Evolutionary conservation across 2,113 vertebrate genomes (phyloP).

Genomic region (Pitta sordida): DNA sequence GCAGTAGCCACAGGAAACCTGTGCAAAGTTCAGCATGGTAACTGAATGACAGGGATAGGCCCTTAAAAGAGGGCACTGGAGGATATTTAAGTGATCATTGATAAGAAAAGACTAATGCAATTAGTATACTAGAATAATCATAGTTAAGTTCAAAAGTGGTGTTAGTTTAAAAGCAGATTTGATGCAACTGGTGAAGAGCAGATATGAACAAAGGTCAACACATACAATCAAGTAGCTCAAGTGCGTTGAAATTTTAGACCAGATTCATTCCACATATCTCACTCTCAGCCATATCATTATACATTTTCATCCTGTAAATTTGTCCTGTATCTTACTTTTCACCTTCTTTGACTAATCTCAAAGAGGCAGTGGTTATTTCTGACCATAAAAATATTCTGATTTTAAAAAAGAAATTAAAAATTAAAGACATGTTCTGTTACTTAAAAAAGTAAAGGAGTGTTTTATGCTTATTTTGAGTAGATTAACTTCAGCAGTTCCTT

Average conservation of each 20-base stretch:
- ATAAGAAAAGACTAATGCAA: background rate
- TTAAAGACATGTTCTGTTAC: background rate
- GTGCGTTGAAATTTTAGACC: background rate
- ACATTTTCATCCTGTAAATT: background rate
- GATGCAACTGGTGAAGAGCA: background rate
- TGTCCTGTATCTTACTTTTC: background rate
- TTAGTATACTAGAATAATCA: background rate
- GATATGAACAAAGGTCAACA: background rate
- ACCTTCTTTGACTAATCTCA: background rate
- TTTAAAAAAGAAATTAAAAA: background rate
- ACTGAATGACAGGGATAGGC: background rate
- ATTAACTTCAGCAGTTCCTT: background rate
- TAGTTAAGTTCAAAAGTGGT: background rate
- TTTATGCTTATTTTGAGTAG: background rate
- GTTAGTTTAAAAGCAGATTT: background rate
- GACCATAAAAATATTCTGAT: background rate
- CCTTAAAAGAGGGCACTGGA: background rate
- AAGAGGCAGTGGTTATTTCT: background rate
- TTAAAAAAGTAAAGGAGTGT: background rate
- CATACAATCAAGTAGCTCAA: background rate
- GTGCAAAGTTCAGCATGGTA: rapidly evolving
- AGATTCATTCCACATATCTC: background rate
- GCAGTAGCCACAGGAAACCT: background rate
- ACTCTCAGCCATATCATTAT: background rate
- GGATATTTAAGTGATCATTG: background rate